phyloP scores from a whole-genome alignment of 2,888 invertebrate genomes.

The Drosophila fulvimacula region DNA sequence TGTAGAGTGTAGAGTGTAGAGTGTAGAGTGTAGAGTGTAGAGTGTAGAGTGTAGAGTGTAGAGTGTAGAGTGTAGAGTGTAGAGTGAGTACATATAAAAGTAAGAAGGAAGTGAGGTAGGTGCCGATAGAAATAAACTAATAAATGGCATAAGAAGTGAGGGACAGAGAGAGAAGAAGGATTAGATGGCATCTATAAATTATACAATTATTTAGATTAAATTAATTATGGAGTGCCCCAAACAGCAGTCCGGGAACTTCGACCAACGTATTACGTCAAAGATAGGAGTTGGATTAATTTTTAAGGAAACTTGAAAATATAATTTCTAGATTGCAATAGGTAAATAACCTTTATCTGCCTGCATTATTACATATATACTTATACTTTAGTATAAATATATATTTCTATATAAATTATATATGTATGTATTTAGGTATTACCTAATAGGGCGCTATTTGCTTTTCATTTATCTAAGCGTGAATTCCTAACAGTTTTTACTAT shows the following conservation, averaged over 20 bases:
- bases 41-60: not conserved
- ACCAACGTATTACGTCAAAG: too few relatives aligned
- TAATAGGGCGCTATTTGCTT: not conserved
- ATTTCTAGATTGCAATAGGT: not conserved
- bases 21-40: not conserved
- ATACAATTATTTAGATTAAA: not conserved
- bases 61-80: not conserved
- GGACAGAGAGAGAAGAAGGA: too few relatives aligned
- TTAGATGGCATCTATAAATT: not conserved
- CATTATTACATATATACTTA: not conserved
- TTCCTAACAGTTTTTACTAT: conserved; percentile 23
- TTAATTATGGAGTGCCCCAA: too few relatives aligned
- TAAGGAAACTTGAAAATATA: not conserved
- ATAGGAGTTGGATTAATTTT: too few relatives aligned
- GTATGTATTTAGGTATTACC: not conserved
- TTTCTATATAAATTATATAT: not conserved
- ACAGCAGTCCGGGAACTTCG: too few relatives aligned
- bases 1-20: not conserved
- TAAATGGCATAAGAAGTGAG: too few relatives aligned
- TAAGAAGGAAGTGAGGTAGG: too few relatives aligned
- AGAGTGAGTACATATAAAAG: too few relatives aligned
- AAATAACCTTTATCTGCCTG: not conserved
- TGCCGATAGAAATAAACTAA: too few relatives aligned
- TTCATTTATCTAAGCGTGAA: conserved; percentile 15
- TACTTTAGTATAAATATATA: not conserved